Conservation (phyloP, 2,888 invertebrate genomes). For the Platyscelio sp. region DNA sequence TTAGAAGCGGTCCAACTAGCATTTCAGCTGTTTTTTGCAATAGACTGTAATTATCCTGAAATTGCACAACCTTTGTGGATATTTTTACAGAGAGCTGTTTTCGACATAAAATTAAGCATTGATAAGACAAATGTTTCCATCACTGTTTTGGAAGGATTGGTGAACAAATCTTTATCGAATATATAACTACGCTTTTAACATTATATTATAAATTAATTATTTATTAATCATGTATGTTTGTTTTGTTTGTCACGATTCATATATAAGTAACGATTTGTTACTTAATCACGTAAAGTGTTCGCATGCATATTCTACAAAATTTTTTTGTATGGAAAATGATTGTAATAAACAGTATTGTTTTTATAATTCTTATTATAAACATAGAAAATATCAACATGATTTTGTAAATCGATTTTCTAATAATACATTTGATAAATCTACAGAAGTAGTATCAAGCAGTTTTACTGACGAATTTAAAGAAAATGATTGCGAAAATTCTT, state of each 20-base stretch:
- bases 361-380: constrained; percentile 7
- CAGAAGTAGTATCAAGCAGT: no score
- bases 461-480: no score
- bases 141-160: not conserved
- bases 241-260: not conserved
- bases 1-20: not conserved
- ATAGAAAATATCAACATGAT: not conserved
- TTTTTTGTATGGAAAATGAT: not conserved
- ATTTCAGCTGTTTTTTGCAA: not conserved
- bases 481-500: no score
- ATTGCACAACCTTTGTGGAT: not conserved
- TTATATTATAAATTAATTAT: no score
- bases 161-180: not conserved
- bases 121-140: constrained; percentile 17
- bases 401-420: no score
- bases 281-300: no score
- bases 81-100: constrained; percentile 1
- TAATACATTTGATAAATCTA: no score
- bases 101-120: not conserved
- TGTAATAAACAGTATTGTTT: constrained; percentile 4
- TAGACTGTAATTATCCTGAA: constrained; percentile 8
- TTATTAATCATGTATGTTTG: not conserved
- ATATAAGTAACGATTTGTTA: not conserved
- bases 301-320: no score
- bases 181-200: no score